phyloP scores from a whole-genome alignment of 2,797 vertebrate genomes.

The Cryptoblepharus egeriae region DNA sequence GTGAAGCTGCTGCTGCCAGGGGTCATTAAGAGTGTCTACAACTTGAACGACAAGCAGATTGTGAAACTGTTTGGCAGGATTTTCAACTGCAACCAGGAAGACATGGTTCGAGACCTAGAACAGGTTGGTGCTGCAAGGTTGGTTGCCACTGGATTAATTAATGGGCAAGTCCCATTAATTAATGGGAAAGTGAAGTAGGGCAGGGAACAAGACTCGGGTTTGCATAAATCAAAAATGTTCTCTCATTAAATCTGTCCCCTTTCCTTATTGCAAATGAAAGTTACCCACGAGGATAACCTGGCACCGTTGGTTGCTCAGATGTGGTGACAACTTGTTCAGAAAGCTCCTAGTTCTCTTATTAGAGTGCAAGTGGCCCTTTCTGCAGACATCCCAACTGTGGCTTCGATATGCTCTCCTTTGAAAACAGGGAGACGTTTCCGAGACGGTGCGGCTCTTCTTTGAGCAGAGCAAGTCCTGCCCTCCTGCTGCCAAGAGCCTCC shows the following conservation, averaged over 20 bases:
- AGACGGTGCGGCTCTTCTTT: slow-evolving; percentile 95
- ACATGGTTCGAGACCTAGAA: slow-evolving; percentile 94
- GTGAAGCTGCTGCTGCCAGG: slow-evolving; percentile 95
- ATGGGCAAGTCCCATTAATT: no score
- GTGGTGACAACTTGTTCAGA: not conserved
- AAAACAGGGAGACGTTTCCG: slow-evolving; percentile 94
- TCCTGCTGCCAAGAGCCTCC: slow-evolving; percentile 89
- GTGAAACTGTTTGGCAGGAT: slow-evolving; percentile 97
- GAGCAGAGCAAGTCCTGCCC: slow-evolving; percentile 91
- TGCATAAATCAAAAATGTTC: no score
- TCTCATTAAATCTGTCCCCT: not conserved
- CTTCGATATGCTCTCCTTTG: not conserved
- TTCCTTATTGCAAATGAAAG: not conserved
- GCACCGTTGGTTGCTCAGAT: not conserved
- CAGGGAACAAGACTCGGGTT: no score
- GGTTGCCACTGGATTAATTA: no score
- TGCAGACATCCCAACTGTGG: not conserved
- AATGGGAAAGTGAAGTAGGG: no score
- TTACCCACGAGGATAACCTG: not conserved
- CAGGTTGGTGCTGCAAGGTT: slow-evolving; percentile 81
- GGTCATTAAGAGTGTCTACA: slow-evolving; percentile 96
- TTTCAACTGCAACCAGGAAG: slow-evolving; percentile 91
- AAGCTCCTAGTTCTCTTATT: not conserved
- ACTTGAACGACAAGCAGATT: slow-evolving; percentile 98
- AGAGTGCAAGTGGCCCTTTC: not conserved